Evolutionary conservation across 2,113 vertebrate species (phyloP), one percentile per base, ranked within the genome.

Genomic region (Phoenicopterus ruber): DNA sequence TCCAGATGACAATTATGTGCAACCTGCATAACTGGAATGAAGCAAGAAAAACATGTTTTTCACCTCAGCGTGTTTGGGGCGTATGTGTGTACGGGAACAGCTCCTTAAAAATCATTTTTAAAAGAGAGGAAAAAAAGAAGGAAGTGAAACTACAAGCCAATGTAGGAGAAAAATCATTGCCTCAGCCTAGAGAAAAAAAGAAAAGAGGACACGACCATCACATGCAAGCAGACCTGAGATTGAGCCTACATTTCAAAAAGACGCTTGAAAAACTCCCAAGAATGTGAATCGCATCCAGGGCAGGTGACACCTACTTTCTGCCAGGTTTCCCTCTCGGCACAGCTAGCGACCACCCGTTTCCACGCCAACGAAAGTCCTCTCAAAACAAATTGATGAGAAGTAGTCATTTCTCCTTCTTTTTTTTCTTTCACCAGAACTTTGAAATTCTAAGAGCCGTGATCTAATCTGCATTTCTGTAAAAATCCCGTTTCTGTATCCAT

Each of bases 381-480:
- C 7, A 20, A 67, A 78, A 49, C 7, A 65, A 87, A 88, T 19
- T 18, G 10, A 46, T 59, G 16, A 66, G 40, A 42, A 94, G 44
- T 16, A 4, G 55, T 46, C 22, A 38, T 58, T 84, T 70, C 31
- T 82, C 87, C 47, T 73, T 54, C n/a, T 73, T 63, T 36, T 38
- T 47, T 70, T 58, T 72, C 85, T 93, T 90, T 90, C 95, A 90
- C 80, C 88, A 82, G 90, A 88, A 96, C 74, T 77, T 59, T 65
- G 84, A 86, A 94, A 97, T 83, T 83, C 78, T 82, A 90, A 82
- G 59, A 87, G 85, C 67, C 65, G 2, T 0, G 10, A 79, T 46
- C 73, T 44, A 50, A 77, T 10, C 44, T 47, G 79, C 38, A n/a
- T 62, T 76, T 66, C 88, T 66, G 76, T 19, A 66, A 65, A 78